Percentiles rank a stretch among this genome's conserved stretches.
phyloP scores from a whole-genome alignment of 1,140 invertebrate species.

The Hestina assimilis region DNA sequence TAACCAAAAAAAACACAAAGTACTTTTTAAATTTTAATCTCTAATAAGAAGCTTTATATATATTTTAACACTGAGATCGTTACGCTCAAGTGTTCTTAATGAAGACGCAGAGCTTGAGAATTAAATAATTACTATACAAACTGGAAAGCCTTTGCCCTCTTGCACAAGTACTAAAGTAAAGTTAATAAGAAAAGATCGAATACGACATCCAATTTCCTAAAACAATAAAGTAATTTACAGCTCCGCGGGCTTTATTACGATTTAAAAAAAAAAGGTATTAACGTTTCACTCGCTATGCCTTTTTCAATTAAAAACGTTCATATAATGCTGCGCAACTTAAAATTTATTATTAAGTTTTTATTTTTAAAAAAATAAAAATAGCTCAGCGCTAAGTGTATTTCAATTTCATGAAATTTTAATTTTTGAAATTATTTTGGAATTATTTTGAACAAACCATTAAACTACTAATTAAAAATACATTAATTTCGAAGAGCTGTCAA shows the following conservation, averaged over 20 bases:
- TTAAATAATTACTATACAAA: background rate
- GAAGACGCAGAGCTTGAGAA: background rate
- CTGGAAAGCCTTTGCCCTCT: background rate
- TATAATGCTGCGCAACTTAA: no score
- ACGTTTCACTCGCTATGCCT: background rate
- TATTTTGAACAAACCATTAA: no score
- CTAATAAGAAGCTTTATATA: no score
- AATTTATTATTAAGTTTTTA: no score
- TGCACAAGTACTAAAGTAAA: background rate
- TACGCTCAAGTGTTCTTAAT: background rate
- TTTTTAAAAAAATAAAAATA: no score
- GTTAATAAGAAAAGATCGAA: background rate
- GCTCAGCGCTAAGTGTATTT: no score
- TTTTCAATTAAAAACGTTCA: background rate
- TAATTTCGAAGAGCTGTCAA: no score
- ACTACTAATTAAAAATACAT: no score
- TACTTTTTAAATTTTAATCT: no score
- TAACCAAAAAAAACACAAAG: no score
- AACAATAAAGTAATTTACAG: slow-evolving; percentile 1
- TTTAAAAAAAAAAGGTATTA: background rate
- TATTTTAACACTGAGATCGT: background rate
- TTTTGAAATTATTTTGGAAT: no score
- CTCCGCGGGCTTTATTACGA: background rate
- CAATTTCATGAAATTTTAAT: no score
- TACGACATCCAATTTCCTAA: background rate